Evolutionary conservation across 37 sponge, comb jelly and placozoan species (phyloP).

Genomic region (Beroe ovata): DNA sequence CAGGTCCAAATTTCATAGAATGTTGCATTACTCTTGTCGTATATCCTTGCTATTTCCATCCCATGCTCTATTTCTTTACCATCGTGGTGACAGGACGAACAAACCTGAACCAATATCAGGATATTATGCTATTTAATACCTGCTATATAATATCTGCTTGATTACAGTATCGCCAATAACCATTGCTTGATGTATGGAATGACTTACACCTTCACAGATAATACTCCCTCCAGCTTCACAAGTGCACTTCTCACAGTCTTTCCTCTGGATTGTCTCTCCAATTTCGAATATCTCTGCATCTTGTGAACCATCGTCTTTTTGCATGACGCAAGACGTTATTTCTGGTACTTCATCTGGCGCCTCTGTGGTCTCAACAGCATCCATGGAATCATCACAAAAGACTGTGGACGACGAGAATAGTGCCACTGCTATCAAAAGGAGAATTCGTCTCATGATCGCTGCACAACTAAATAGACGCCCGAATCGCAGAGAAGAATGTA

Average conservation of each 20-base stretch:
- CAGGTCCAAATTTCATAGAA: background rate
- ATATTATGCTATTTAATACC: too few relatives aligned
- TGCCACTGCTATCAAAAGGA: too few relatives aligned
- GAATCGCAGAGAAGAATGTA: too few relatives aligned
- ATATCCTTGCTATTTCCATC: background rate
- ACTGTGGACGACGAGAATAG: too few relatives aligned
- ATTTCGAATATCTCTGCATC: background rate
- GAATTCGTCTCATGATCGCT: too few relatives aligned
- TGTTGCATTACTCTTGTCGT: background rate
- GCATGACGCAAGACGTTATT: background rate
- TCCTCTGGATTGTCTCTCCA: background rate
- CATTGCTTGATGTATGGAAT: too few relatives aligned
- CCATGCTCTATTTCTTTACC: background rate
- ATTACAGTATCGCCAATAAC: too few relatives aligned
- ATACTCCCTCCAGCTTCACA: background rate
- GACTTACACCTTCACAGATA: background rate
- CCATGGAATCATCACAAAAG: too few relatives aligned
- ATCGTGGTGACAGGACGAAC: background rate
- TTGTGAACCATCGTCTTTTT: background rate
- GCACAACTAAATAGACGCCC: too few relatives aligned
- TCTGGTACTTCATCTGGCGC: background rate
- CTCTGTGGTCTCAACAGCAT: too few relatives aligned
- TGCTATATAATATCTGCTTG: too few relatives aligned
- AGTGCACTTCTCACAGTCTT: background rate
- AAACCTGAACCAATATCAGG: too few relatives aligned